Evolutionary conservation across 2,888 invertebrate genomes (phyloP), one percentile per base, ranked within the genome.

Genomic region (Drosophila rubida): DNA sequence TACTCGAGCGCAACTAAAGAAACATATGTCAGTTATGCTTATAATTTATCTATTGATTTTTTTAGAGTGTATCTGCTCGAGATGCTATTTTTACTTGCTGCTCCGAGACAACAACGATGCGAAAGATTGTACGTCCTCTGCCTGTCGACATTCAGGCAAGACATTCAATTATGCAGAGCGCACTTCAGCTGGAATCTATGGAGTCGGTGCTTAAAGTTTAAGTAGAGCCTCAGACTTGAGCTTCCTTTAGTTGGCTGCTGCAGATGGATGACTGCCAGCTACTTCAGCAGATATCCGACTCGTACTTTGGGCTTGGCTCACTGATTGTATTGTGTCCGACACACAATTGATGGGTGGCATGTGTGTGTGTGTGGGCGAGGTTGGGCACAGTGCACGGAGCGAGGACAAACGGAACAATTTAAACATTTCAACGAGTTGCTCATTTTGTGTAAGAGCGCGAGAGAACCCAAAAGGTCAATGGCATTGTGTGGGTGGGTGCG

Each of bases 391-490:
- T 9, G 23, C 14, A 48, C 42, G 44, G 48, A 30, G 32, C 13
- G 19, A 37, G 27, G 19, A 51, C 42, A 53, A 60, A 39, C 25
- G 35, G 25, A 57, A 58, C 25, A 60, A 45, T 60, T 51, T 60
- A 60, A 51, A 60, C 57, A 50, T 57, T 63, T 35, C 50, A 62
- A 27, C 27, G 53, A 44, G 25, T 45, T 51, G 59, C 37, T 58
- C 39, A 46, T 58, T 49, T 37, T 37, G 53, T 27, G 46, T 5
- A n/a, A 8, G 8, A 2, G n/a, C n/a, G n/a, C n/a, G 16, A 16
- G 37, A 25, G n/a, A 13, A 16, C 14, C 51, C 30, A 32, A 44
- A 48, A 54, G 61, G 54, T 61, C 61, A 61, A 61, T 54, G 48
- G 48, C 61, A 42, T 54, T 32, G 22, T 45, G 51, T 50, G 50